Base-by-base conservation (phyloP, 2,113 vertebrate species). In the Cyanoderma ruficeps region DNA sequence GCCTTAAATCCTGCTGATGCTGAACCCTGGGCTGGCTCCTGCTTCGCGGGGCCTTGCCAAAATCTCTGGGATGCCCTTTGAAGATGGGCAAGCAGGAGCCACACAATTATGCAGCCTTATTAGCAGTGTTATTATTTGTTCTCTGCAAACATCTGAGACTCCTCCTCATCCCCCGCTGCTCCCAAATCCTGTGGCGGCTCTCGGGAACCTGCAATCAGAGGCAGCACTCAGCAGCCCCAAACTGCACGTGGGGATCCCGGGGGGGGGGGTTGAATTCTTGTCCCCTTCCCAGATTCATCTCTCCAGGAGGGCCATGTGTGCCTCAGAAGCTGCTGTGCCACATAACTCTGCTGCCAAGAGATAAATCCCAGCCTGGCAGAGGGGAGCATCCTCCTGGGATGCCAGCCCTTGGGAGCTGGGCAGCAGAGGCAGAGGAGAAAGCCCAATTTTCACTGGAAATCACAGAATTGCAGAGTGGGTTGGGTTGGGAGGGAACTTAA, bases 1-100 rank as follows among this genome's bases (percentile, higher is more conserved):
- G 84, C 87, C 90, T 91, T 70, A 71, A 94, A 80, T 83, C 89
- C 91, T 2, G 2, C 91, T 87, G 28, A 11, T 50, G 33, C 84
- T 91, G 75, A 91, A 44, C 67, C 67, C 90, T 31, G 87, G 70
- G 87, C 91, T 96, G 95, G 84, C 93, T 96, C 71, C 85, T 93
- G 75, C 90, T 83, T 85, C 82, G 18, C 63, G 33, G 13, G 78
- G 60, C 46, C 82, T 70, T 97, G 95, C 96, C 94, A 97, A 94
- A 94, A 75, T 59, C 94, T 80, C 85, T 74, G 91, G 95, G 95
- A 93, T 96, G 93, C 94, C 95, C 90, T 96, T 93, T 92, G 94
- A 95, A 96, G 94, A 80, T 2, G 63, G 27, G 22, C 59, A 91
- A 90, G 71, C 68, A 11, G 78, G 68, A 1, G 17, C 87, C 67